Evolutionary conservation across 2,113 vertebrate species (phyloP), one percentile per base, ranked within the genome.

Genomic region (Elaphurus davidianus): DNA sequence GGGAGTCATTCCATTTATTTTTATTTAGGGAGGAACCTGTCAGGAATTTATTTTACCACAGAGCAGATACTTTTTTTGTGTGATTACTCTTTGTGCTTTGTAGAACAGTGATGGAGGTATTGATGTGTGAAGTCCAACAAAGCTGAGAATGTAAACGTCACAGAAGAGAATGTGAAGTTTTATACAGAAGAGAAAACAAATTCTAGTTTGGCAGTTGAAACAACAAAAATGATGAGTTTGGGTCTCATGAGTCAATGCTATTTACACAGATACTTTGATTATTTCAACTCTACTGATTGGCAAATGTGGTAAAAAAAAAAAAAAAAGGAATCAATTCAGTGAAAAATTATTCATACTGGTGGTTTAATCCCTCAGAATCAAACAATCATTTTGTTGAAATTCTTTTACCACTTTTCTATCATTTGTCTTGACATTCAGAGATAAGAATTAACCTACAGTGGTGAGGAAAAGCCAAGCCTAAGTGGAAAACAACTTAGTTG

Each of bases 1-100:
- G 87, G 93, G 87, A 98, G 96, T 96, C 93, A 86, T 90, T 98
- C 59, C 91, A 98, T 98, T 98, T 98, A 98, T 98, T 98, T 98
- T 98, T 98, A 98, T 98, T 98, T 97, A 98, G 98, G 97, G 98
- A 98, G 98, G 98, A 98, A 96, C 94, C 96, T 98, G 96, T 98
- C 87, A 98, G 94, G 97, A 98, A 97, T 98, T 97, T 96, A 40
- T 97, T 94, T 98, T 96, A 93, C 98, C 97, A 98, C 83, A 97
- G 86, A 97, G 93, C 79, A 97, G 95, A 97, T 87, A 96, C 94
- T 92, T 98, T 97, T 97, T 96, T 21, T 81, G 45, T 78, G 86
- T 98, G 97, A 97, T 98, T 97, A 92, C 95, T 97, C 96, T 98
- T 98, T 98, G 96, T 96, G 97, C 93, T 98, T 97, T 98, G 94